phyloP scores from a whole-genome alignment of 2,113 vertebrate species.

The Alouatta palliata region DNA sequence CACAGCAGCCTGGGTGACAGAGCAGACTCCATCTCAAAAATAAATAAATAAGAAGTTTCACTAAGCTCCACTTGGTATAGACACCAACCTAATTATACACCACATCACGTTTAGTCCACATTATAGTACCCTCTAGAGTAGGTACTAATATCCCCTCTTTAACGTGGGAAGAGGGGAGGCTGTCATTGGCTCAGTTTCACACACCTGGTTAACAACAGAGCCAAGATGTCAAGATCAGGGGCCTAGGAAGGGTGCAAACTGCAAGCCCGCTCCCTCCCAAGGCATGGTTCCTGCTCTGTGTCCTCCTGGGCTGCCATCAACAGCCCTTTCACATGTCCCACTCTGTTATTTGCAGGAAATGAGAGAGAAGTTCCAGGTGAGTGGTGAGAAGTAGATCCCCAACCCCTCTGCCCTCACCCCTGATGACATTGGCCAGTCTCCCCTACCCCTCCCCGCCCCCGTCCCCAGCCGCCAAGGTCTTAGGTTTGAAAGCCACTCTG shows the following conservation, averaged over 20 bases:
- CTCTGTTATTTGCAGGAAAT: background rate
- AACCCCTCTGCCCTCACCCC: background rate
- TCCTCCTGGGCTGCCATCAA: background rate
- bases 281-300: background rate
- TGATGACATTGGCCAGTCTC: background rate
- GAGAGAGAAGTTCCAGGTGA: background rate
- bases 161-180: background rate
- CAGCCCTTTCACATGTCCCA: background rate
- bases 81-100: background rate
- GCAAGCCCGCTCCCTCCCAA: background rate
- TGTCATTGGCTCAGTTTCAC: background rate
- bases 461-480: background rate
- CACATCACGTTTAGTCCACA: background rate
- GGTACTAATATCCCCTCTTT: background rate
- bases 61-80: background rate
- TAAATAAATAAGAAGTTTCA: too few relatives aligned
- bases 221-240: background rate
- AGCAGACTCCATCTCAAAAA: too few relatives aligned
- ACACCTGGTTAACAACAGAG: background rate
- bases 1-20: too few relatives aligned
- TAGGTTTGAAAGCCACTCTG: background rate
- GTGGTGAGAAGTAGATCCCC: background rate
- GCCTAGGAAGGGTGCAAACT: background rate
- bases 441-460: fast-evolving
- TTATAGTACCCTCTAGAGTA: fast-evolving